Evolutionary conservation across 2,797 vertebrate species (phyloP).

Genomic region (Nasua narica): DNA sequence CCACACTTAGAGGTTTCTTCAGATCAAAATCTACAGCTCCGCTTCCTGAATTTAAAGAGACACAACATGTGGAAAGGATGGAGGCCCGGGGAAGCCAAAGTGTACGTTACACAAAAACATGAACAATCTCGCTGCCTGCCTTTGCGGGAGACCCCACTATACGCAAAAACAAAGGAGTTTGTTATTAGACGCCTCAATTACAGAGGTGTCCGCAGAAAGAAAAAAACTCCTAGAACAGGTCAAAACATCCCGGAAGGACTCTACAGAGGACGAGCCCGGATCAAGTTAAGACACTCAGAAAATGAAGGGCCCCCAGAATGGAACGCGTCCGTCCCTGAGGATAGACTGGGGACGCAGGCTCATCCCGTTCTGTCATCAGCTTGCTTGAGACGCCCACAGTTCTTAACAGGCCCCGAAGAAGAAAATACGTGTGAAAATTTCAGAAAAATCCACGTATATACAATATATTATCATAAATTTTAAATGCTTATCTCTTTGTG

Average conservation of each 20-base stretch:
- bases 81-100: neutral
- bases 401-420: neutral
- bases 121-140: neutral
- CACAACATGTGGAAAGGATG: neutral
- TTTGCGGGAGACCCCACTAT: neutral
- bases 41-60: constrained; percentile 29
- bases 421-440: neutral
- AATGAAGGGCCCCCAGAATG: neutral
- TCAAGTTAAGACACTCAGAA: neutral
- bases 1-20: constrained; percentile 16
- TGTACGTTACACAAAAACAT: neutral
- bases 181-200: neutral
- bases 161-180: neutral
- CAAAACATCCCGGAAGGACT: neutral
- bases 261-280: neutral
- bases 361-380: neutral
- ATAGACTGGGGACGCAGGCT: neutral
- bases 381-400: neutral
- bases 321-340: neutral
- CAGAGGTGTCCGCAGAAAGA: neutral
- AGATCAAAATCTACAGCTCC: constrained; percentile 20
- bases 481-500: neutral
- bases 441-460: neutral
- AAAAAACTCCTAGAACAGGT: neutral
- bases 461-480: neutral